phyloP scores from a whole-genome alignment of 37 sponge, comb jelly and placozoan genomes.

The Lycopodina hypogea region DNA sequence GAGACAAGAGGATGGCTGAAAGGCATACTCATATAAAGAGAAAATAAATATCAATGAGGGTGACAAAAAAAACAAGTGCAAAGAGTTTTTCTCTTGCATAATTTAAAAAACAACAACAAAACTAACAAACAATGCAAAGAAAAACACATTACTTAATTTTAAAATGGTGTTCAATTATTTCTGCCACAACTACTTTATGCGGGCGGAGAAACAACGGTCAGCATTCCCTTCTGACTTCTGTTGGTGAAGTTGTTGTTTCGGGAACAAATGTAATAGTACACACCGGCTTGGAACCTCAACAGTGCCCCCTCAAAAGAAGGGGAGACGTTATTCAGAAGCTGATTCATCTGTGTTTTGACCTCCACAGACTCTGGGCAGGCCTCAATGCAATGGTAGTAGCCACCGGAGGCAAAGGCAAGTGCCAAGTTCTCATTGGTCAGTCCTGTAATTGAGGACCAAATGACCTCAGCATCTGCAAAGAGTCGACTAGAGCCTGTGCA shows the following conservation, averaged over 20 bases:
- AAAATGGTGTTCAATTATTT: too few species aligned
- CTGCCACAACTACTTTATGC: too few species aligned
- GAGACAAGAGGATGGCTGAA: neutral
- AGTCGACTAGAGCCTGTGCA: neutral
- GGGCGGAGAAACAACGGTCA: constrained; percentile 31
- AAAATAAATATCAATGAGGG: too few species aligned
- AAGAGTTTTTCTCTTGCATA: neutral
- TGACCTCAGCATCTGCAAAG: constrained; percentile 62
- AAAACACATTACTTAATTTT: too few species aligned
- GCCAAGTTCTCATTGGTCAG: constrained; percentile 42
- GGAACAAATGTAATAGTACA: constrained; percentile 91
- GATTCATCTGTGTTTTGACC: constrained; percentile 44
- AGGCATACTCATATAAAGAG: too few species aligned
- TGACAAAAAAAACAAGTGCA: neutral
- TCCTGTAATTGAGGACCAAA: constrained; percentile 40
- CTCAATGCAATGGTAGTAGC: constrained; percentile 73
- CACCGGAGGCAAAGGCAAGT: constrained; percentile 64
- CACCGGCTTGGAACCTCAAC: constrained; percentile 53
- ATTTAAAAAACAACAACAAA: neutral
- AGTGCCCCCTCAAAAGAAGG: constrained; percentile 88
- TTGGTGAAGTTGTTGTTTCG: constrained; percentile 99
- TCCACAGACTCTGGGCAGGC: constrained; percentile 46
- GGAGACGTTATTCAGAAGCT: constrained; percentile 88
- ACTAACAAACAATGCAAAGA: too few species aligned
- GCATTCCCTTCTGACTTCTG: constrained; percentile 94